A percentile compares a stretch with the other conserved stretches of the same genome.
Evolutionary conservation across 2,888 invertebrate species (phyloP).

Genomic region (Nymphalis urticae): DNA sequence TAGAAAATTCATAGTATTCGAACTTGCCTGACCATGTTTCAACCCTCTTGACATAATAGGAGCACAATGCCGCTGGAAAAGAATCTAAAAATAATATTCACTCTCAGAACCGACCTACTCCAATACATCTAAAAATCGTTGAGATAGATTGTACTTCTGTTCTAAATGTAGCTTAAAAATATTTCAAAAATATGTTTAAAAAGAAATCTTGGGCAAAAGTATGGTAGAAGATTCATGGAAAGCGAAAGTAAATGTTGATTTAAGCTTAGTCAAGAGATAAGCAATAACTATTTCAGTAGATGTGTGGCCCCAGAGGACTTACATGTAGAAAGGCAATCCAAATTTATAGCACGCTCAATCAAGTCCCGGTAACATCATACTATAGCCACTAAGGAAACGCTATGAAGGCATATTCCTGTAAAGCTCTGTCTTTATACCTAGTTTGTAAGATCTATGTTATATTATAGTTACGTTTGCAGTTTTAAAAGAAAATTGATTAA

Average conservation of each 20-base stretch:
- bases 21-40: constrained; percentile 37
- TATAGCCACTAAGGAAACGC: constrained; percentile 48
- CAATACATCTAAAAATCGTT: constrained; percentile 31
- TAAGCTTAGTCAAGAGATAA: constrained; percentile 1
- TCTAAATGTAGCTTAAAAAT: constrained; percentile 1
- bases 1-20: constrained; percentile 39
- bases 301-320: constrained; percentile 40
- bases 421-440: constrained; percentile 8
- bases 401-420: constrained; percentile 32
- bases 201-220: background rate
- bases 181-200: background rate
- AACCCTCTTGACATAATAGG: constrained; percentile 41
- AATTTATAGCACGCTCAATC: constrained; percentile 67
- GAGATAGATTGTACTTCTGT: constrained; percentile 23
- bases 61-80: constrained; percentile 41
- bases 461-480: too few relatives aligned
- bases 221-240: background rate
- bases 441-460: too few relatives aligned
- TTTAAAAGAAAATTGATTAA: too few relatives aligned
- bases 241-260: constrained; percentile 10
- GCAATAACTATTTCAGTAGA: constrained; percentile 25
- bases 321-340: constrained; percentile 58
- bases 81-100: constrained; percentile 40
- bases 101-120: constrained; percentile 35
- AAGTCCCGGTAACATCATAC: constrained; percentile 54